Percentiles rank a stretch among this genome's conserved stretches.
Conservation (phyloP, 2,888 invertebrate genomes). For the Cataglyphis albicans region DNA sequence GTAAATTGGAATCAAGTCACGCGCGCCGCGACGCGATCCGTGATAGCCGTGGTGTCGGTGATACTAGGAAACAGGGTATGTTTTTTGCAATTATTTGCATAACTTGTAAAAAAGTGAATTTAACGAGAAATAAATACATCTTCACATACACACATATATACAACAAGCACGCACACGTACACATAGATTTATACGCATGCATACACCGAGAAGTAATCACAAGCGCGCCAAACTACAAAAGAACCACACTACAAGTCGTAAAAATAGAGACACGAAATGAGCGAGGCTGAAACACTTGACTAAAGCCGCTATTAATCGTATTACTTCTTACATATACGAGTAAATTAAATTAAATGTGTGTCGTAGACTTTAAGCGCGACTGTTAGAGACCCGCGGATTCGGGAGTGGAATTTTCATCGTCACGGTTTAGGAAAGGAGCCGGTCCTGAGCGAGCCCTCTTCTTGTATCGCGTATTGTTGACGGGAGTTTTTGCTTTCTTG, state of each 20-base stretch:
- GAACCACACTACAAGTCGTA: constrained; percentile 23
- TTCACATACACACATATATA: constrained; percentile 22
- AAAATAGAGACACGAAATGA: constrained; percentile 43
- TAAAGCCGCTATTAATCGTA: constrained; percentile 65
- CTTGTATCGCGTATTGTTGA: constrained; percentile 50
- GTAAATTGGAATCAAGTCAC: constrained; percentile 81
- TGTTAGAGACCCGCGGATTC: constrained; percentile 60
- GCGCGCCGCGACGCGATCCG: constrained; percentile 75
- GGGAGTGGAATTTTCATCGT: constrained; percentile 60
- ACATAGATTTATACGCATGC: constrained; percentile 45
- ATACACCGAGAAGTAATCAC: constrained; percentile 26
- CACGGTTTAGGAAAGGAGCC: constrained; percentile 47
- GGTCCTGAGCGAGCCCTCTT: constrained; percentile 22
- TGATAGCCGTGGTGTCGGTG: constrained; percentile 86
- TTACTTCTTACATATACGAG: constrained; percentile 64
- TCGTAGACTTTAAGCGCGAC: constrained; percentile 67
- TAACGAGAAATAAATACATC: constrained; percentile 47
- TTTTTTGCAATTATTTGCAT: constrained; percentile 95
- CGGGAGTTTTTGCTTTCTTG: constrained; percentile 35
- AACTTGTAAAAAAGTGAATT: constrained; percentile 81
- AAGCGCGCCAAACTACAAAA: constrained; percentile 40
- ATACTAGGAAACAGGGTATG: constrained; percentile 98
- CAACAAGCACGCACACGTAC: constrained; percentile 31
- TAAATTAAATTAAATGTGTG: constrained; percentile 58
- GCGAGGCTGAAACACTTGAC: constrained; percentile 59